A percentile compares a stretch with the other conserved stretches of the same genome.
Conservation (phyloP, 2,888 invertebrate genomes). For the Platycheirus albimanus region DNA sequence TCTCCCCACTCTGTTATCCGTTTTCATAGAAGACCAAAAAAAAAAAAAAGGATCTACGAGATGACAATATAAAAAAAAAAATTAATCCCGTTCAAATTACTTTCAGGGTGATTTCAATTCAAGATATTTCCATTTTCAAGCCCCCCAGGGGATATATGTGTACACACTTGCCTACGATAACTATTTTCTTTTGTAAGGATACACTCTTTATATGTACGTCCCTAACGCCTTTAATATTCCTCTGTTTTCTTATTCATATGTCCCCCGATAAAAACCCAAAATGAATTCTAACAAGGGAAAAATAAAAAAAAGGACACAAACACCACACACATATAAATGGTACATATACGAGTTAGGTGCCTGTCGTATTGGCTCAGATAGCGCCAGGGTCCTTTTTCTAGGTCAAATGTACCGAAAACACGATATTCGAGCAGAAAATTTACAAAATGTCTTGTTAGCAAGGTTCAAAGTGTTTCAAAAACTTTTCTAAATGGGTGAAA, state of each 20-base stretch:
- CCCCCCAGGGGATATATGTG: slow-evolving; percentile 4
- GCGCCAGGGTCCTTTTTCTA: slow-evolving; percentile 33
- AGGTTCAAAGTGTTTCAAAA: slow-evolving; percentile 63
- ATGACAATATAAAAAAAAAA: slow-evolving; percentile 20
- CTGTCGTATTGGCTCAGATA: background rate
- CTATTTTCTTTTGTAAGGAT: slow-evolving; percentile 52
- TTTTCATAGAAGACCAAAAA: slow-evolving; percentile 32
- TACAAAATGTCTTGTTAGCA: slow-evolving; percentile 59
- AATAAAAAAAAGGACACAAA: slow-evolving; percentile 20
- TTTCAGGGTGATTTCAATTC: slow-evolving; percentile 69
- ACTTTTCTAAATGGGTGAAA: slow-evolving; percentile 45
- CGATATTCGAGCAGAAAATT: slow-evolving; percentile 13
- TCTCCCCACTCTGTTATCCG: background rate
- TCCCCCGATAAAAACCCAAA: slow-evolving; percentile 32
- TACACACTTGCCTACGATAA: slow-evolving; percentile 34
- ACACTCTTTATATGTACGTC: too few relatives aligned
- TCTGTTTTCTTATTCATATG: slow-evolving; percentile 54
- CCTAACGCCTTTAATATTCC: slow-evolving; percentile 44
- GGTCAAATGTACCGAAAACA: slow-evolving; percentile 62
- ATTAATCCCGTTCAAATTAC: slow-evolving; percentile 66
- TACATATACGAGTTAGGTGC: too few relatives aligned
- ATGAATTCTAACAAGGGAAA: slow-evolving; percentile 33
- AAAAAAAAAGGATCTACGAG: slow-evolving; percentile 16
- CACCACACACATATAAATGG: background rate
- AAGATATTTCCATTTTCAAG: slow-evolving; percentile 61